phyloP scores from a whole-genome alignment of 2,113 vertebrate species.

The Fregetta grallaria region DNA sequence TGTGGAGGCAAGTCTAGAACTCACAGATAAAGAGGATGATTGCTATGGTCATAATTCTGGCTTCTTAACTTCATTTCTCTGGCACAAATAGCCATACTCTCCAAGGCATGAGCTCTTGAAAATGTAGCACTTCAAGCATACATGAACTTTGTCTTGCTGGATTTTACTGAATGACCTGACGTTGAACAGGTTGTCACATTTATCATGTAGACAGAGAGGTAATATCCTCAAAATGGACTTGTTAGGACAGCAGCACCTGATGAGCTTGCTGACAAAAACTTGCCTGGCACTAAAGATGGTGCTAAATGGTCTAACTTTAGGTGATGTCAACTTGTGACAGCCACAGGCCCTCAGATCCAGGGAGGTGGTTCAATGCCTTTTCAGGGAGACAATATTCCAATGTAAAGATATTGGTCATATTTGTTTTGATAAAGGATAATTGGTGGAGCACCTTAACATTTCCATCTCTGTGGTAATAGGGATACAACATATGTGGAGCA shows the following conservation, averaged over 20 bases:
- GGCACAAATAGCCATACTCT: background rate
- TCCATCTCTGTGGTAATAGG: background rate
- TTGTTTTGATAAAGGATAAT: background rate
- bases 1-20: background rate
- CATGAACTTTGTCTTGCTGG: background rate
- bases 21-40: background rate
- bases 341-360: background rate
- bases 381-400: background rate
- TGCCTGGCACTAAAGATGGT: background rate
- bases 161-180: background rate
- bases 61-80: background rate
- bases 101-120: background rate
- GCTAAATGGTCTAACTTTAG: background rate
- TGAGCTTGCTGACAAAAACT: background rate
- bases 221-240: background rate
- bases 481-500: background rate
- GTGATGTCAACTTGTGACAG: background rate
- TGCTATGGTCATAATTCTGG: background rate
- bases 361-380: background rate
- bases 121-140: background rate
- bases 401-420: background rate
- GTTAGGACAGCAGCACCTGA: background rate
- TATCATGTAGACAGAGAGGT: background rate
- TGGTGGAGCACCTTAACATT: background rate
- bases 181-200: background rate